Conservation (phyloP, 1,140 invertebrate species). For the Sarcophaga peregrina region DNA sequence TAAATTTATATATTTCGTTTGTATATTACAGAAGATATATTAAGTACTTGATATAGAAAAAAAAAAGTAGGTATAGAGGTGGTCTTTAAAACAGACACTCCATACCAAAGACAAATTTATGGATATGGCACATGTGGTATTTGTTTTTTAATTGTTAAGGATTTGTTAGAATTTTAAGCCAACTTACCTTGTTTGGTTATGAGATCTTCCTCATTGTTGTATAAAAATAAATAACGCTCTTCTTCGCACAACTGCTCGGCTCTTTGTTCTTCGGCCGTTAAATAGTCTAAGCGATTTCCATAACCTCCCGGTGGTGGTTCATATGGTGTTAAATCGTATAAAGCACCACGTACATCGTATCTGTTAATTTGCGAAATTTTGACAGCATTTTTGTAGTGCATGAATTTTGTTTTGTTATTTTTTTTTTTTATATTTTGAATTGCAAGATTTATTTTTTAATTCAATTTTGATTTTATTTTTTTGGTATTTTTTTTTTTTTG, state of each 20-base stretch:
- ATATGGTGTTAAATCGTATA: constrained; percentile 80
- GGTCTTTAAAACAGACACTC: too few relatives aligned
- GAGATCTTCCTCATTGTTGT: constrained; percentile 87
- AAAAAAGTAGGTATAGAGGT: neutral
- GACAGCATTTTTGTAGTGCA: too few relatives aligned
- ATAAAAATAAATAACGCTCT: constrained; percentile 88
- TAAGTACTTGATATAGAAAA: neutral
- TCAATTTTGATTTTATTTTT: neutral
- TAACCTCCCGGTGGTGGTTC: constrained; percentile 81
- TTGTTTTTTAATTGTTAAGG: neutral
- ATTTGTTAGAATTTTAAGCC: neutral
- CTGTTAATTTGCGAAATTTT: constrained; percentile 68
- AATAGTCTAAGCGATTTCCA: constrained; percentile 74
- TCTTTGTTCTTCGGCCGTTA: constrained; percentile 82
- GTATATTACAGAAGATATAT: neutral
- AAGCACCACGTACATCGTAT: constrained; percentile 93
- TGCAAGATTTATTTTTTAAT: neutral
- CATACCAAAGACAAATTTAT: too few relatives aligned
- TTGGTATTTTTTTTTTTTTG: neutral
- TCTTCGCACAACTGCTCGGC: constrained; percentile 90
- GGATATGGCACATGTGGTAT: neutral
- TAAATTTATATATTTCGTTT: neutral
- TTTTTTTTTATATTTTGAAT: neutral
- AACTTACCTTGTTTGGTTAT: constrained; percentile 82
- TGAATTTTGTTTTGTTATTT: too few relatives aligned